Evolutionary conservation across 2,888 invertebrate genomes (phyloP), one percentile per base, ranked within the genome.

Genomic region (Luffia ferchaultella): DNA sequence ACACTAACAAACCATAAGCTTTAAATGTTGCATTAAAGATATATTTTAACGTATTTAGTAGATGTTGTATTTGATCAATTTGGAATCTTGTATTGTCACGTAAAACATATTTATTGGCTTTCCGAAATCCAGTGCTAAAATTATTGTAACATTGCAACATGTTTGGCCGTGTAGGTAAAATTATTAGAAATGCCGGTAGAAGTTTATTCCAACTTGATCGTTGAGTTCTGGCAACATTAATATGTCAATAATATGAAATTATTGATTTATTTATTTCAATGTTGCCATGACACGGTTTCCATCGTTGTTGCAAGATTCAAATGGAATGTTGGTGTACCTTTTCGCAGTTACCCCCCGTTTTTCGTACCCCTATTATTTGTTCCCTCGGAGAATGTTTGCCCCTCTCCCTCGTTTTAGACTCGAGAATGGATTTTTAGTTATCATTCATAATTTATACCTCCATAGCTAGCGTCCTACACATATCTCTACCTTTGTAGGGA

Each of bases 251-350:
- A n/a, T n/a, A n/a, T n/a, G n/a, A n/a, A n/a, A n/a, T n/a, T n/a
- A n/a, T 2, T 2, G n/a, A 42, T 42, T 42, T 5, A 5, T 42
- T 9, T 42, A n/a, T n/a, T n/a, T 30, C 12, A 30, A 30, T 75
- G 75, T 56, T 66, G 72, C 75, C 56, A 64, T 62, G 61, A 58
- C 61, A 60, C 60, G 58, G 64, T 63, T 62, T 64, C 54, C 68
- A 67, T 45, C 60, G 68, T 71, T 73, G 75, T 65, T 60, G 74
- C 70, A 73, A 64, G 62, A 71, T 66, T 77, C 87, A 87, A 87
- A 88, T 88, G 88, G 88, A 88, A 88, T 88, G 88, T 88, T 88
- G 88, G 88, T 88, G 88, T 88, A 87, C 71, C 76, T 76, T 80
- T 73, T 65, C 30, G 30, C 30, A 30, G 12, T 30, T 48, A 20